Conservation (phyloP, 2,113 vertebrate genomes). For the Oplegnathus fasciatus region DNA sequence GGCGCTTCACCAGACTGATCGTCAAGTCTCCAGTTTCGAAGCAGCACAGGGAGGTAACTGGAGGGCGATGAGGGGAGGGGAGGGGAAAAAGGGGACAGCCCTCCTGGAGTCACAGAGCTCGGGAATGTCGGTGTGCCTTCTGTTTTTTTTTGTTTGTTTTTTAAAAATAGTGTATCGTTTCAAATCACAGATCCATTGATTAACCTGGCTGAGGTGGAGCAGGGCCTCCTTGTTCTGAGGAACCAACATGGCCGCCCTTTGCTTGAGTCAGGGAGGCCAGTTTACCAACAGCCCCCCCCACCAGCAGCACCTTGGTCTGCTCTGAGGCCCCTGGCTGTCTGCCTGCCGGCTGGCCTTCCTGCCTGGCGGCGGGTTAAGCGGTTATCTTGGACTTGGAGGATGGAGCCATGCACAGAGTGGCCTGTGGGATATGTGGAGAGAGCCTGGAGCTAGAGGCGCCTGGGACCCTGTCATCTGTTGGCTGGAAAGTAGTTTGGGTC, state of each 20-base stretch:
- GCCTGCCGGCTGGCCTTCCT: conserved; percentile 80
- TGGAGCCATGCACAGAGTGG: conserved; percentile 83
- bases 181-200: conserved; percentile 68
- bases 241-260: conserved; percentile 84
- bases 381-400: conserved; percentile 77
- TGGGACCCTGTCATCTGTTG: conserved; percentile 96
- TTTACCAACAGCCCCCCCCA: conserved; percentile 64
- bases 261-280: conserved; percentile 82
- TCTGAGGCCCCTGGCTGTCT: conserved; percentile 61
- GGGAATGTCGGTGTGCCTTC: conserved; percentile 89
- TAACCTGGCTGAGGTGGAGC: conserved; percentile 68
- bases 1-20: conserved; percentile 53
- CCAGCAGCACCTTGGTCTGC: conserved; percentile 65
- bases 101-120: conserved; percentile 73
- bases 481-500: conserved; percentile 99
- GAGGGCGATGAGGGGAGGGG: conserved; percentile 32
- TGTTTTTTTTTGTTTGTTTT: conserved; percentile 46
- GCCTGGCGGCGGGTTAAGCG: conserved; percentile 70
- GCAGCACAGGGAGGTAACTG: conserved; percentile 70
- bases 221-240: conserved; percentile 59
- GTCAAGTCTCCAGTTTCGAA: conserved; percentile 63
- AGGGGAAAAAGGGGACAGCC: conserved; percentile 34
- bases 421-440: conserved; percentile 78
- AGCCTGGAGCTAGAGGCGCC: conserved; percentile 68
- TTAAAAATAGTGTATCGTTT: conserved; percentile 73